Evolutionary conservation across 2,888 invertebrate species (phyloP).

Genomic region (Cerastoderma edule): DNA sequence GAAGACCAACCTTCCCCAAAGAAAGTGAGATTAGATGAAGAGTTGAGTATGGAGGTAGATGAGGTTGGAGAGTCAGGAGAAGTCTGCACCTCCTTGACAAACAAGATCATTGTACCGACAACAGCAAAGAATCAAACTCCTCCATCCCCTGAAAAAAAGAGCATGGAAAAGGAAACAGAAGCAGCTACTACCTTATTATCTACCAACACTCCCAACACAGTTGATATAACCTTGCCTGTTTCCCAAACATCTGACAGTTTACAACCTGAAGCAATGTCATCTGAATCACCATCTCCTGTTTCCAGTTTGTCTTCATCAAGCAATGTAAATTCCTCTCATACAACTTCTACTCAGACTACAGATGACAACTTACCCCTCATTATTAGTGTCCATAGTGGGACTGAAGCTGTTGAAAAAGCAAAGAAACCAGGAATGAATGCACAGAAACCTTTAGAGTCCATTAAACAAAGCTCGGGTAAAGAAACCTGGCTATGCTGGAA

Average conservation of each 20-base stretch:
- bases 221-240: too few species aligned
- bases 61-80: conserved; percentile 36
- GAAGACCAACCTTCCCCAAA: not conserved
- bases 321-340: too few species aligned
- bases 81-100: conserved; percentile 16
- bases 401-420: conserved; percentile 39
- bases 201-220: too few species aligned
- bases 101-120: conserved; percentile 19
- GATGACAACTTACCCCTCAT: conserved; percentile 42
- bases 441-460: not conserved
- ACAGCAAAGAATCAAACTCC: conserved; percentile 8
- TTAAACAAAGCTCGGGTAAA: not conserved
- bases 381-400: conserved; percentile 55
- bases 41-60: conserved; percentile 37
- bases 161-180: too few species aligned
- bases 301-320: too few species aligned
- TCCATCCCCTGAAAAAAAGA: conserved; percentile 3
- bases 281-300: too few species aligned
- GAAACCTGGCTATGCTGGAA: conserved; percentile 65
- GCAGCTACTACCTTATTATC: too few species aligned
- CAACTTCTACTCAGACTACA: too few species aligned
- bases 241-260: too few species aligned
- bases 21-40: too few species aligned
- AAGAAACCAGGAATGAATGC: too few species aligned
- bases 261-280: too few species aligned